These are phyloP conservation scores for Rutpela maculata DNA, from an alignment of 2,888 invertebrate genomes.

Conservation along the genomic window DNA sequence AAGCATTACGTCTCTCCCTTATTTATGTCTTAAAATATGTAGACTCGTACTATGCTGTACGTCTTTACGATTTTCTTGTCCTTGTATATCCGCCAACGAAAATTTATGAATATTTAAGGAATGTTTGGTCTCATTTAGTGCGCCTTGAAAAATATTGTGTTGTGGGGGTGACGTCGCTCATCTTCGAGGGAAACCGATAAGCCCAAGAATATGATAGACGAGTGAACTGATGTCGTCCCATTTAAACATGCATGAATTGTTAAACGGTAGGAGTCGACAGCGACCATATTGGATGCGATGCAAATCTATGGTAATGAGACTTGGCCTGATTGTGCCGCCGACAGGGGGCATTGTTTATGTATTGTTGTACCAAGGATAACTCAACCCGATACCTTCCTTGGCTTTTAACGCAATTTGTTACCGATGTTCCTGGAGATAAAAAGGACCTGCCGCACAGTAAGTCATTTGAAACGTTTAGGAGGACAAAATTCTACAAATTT, in stretches of 20 bases:
- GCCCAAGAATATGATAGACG: conserved; percentile 58
- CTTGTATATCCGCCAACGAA: not conserved
- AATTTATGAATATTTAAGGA: conserved; percentile 51
- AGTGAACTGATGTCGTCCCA: conserved; percentile 52
- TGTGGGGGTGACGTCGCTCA: conserved; percentile 47
- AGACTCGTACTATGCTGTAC: not conserved
- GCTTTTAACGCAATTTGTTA: conserved; percentile 51
- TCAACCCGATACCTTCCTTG: conserved; percentile 45
- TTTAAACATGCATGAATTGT: conserved; percentile 67
- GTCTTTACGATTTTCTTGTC: conserved; percentile 4
- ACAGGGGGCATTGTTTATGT: conserved; percentile 60
- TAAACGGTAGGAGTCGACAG: conserved; percentile 65
- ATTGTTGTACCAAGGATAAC: conserved; percentile 51
- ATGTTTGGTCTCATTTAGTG: conserved; percentile 43
- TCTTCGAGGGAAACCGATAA: conserved; percentile 55
- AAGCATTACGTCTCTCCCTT: not conserved
- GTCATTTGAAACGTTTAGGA: too few species aligned
- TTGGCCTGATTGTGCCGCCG: conserved; percentile 64
- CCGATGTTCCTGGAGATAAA: conserved; percentile 42
- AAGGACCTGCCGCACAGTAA: not conserved
- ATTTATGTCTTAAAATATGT: not conserved
- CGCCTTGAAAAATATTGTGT: not conserved
- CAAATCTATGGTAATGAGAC: conserved; percentile 71
- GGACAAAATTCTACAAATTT: too few species aligned
- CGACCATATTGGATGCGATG: conserved; percentile 69